Evolutionary conservation across 2,113 vertebrate genomes (phyloP).

Genomic region (Helogale parvula): DNA sequence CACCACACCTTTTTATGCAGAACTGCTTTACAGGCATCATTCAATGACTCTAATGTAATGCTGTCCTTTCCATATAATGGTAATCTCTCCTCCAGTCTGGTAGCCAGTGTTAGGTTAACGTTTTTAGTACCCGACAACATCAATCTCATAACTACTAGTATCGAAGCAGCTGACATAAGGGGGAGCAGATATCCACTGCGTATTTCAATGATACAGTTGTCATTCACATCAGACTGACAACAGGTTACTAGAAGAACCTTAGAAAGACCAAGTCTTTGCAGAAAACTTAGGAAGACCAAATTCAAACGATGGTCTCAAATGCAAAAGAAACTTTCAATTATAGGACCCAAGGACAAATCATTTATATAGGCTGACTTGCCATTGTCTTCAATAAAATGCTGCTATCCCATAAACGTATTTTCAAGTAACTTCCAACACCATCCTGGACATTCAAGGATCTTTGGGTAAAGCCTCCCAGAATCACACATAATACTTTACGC

Average conservation of each 20-base stretch:
- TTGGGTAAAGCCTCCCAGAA: background rate
- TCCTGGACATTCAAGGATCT: background rate
- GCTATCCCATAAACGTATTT: background rate
- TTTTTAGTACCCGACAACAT: background rate
- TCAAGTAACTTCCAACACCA: background rate
- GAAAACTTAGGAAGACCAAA: background rate
- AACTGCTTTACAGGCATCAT: background rate
- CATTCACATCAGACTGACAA: background rate
- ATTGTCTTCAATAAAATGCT: background rate
- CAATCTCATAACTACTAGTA: background rate
- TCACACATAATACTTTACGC: background rate
- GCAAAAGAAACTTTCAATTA: background rate
- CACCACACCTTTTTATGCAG: background rate
- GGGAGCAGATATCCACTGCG: background rate
- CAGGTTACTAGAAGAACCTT: background rate
- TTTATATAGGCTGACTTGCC: background rate
- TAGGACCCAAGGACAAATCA: background rate
- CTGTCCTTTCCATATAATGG: background rate
- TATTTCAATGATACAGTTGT: fast-evolving
- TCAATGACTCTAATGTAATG: background rate
- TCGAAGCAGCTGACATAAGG: background rate
- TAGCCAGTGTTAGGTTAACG: background rate
- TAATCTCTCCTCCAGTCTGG: background rate
- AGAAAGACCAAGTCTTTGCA: background rate
- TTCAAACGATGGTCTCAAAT: background rate